Base-by-base conservation (phyloP, 2,888 invertebrate species). In the Mylabris sibirica region DNA sequence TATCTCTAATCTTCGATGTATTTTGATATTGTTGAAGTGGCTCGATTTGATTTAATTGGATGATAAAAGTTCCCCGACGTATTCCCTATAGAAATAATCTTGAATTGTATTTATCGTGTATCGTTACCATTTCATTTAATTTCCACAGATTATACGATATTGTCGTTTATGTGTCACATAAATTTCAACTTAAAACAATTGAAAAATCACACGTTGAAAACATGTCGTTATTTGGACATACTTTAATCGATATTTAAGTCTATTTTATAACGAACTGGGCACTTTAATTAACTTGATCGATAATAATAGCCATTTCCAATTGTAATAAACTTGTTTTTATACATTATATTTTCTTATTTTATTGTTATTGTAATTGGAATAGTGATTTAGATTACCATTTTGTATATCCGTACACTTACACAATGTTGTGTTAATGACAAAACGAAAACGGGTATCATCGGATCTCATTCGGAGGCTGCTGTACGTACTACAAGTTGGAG, bases 31-130 rank as follows among this genome's bases (percentile, higher is more conserved):
- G 80, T 75, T 75, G 80, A 80, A 79, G 79, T 79, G 80, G 77
- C 78, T 81, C 80, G 79, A 80, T 80, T 81, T 78, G 81, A 82
- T 82, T 79, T 82, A 82, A 82, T 82, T 82, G 82, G 81, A 77
- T 76, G 81, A 82, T 82, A 82, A 82, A 81, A 74, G 71, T 71
- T 73, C 72, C 75, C 75, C 5, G 8, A 30, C 30, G 4, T 76
- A 75, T 76, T 68, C 70, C 74, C 75, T 72, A 71, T 72, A 73
- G 75, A 78, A 71, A 71, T 65, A 66, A 69, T 67, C 20, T 65
- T 67, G 74, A 70, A 66, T 77, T 75, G 76, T 75, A 73, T 74
- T 71, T 71, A 72, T 74, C 71, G 59, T n/a, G n/a, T 67, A 75
- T 74, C 73, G 75, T 73, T 75, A 66, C 66, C 41, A 60, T 66